phyloP scores from a whole-genome alignment of 2,888 invertebrate genomes.

The Gisinianus flammeolus region DNA sequence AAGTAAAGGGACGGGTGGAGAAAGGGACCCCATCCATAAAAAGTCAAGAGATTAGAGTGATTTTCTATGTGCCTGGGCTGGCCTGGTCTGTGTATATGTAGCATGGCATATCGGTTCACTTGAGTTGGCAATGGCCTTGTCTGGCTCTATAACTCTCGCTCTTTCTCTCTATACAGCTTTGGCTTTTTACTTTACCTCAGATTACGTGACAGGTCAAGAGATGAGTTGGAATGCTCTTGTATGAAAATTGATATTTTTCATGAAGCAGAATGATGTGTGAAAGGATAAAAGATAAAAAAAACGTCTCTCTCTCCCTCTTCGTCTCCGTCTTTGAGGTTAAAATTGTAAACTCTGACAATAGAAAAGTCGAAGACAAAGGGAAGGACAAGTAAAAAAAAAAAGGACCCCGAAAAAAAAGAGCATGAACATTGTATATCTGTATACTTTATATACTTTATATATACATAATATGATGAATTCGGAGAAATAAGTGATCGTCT shows the following conservation, averaged over 20 bases:
- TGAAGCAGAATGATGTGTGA: constrained; percentile 49
- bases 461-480: background rate
- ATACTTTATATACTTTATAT: no score
- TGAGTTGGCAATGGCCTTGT: constrained; percentile 29
- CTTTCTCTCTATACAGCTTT: background rate
- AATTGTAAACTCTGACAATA: constrained; percentile 14
- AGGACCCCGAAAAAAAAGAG: no score
- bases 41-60: constrained; percentile 32
- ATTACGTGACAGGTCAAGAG: constrained; percentile 54
- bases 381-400: background rate
- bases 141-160: background rate
- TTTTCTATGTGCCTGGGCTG: background rate
- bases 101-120: background rate
- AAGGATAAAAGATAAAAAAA: constrained; percentile 40
- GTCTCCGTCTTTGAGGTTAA: constrained; percentile 12
- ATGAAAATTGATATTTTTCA: constrained; percentile 58
- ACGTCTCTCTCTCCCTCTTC: constrained; percentile 11
- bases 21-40: constrained; percentile 34
- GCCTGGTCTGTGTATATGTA: background rate
- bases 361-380: background rate
- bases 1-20: constrained; percentile 15
- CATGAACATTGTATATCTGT: no score
- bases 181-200: constrained; percentile 25
- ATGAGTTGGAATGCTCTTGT: constrained; percentile 40
- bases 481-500: constrained; percentile 11